phyloP scores from a whole-genome alignment of 2,888 invertebrate genomes.

The Magallana nippona region DNA sequence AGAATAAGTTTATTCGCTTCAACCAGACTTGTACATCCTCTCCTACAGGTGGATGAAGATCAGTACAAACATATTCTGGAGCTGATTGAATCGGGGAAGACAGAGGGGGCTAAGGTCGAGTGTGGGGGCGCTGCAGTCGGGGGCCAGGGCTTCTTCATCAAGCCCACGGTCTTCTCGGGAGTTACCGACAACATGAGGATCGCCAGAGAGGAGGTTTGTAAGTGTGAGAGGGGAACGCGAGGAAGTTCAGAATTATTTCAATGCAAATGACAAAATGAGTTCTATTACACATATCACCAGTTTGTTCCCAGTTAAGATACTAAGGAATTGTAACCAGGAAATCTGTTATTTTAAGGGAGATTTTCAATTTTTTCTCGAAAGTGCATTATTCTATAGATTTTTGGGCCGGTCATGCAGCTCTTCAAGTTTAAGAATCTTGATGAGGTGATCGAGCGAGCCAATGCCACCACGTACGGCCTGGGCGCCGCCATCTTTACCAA shows the following conservation, averaged over 20 bases:
- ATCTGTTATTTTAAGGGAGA: too few relatives aligned
- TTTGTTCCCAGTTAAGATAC: too few relatives aligned
- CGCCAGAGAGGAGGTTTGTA: constrained; percentile 79
- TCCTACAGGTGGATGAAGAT: constrained; percentile 62
- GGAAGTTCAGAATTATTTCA: too few relatives aligned
- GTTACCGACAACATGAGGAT: constrained; percentile 80
- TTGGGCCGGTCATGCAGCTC: constrained; percentile 93
- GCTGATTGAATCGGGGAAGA: constrained; percentile 88
- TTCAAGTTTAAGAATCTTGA: constrained; percentile 89
- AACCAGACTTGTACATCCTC: background rate
- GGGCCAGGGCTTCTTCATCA: constrained; percentile 78
- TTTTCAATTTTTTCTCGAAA: too few relatives aligned
- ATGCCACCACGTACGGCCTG: constrained; percentile 89
- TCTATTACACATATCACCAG: too few relatives aligned
- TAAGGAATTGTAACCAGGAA: too few relatives aligned
- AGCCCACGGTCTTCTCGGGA: constrained; percentile 80
- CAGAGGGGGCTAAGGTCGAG: constrained; percentile 88
- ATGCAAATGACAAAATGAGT: too few relatives aligned
- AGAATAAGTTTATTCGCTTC: too few relatives aligned
- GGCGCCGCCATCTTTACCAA: constrained; percentile 91
- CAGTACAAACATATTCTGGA: constrained; percentile 88
- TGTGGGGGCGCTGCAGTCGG: constrained; percentile 84
- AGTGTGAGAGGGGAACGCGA: too few relatives aligned
- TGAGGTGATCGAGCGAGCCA: constrained; percentile 91
- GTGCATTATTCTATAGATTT: constrained; percentile 84